phyloP scores from a whole-genome alignment of 2,113 vertebrate species.

The Eclectus roratus region DNA sequence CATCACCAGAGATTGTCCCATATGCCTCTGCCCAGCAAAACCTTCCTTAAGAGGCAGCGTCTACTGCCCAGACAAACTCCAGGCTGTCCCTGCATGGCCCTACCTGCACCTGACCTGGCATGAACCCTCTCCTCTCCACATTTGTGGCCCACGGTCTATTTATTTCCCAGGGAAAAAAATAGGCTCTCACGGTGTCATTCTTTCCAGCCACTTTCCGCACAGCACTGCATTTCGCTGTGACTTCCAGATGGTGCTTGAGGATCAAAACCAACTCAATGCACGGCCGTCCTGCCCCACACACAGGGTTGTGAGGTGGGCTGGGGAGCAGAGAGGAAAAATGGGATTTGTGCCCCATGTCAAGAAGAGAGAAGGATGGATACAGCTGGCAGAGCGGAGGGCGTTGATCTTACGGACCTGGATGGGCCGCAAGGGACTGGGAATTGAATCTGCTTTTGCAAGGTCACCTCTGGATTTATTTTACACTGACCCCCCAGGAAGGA shows the following conservation, averaged over 20 bases:
- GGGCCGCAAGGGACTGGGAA: background rate
- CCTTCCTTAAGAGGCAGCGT: background rate
- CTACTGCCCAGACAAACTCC: background rate
- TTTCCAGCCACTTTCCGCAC: slow-evolving; percentile 72
- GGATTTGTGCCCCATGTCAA: background rate
- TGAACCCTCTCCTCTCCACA: background rate
- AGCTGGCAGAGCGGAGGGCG: background rate
- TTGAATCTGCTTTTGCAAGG: background rate
- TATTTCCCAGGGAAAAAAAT: slow-evolving; percentile 69
- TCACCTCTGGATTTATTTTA: background rate
- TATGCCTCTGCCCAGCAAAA: background rate
- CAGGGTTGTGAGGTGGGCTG: background rate
- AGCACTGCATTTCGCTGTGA: slow-evolving; percentile 57
- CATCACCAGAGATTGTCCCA: background rate
- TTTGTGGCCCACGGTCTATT: slow-evolving; percentile 25
- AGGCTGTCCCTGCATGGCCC: background rate
- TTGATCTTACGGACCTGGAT: background rate
- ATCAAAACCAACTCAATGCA: background rate
- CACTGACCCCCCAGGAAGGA: background rate
- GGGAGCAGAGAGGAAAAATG: background rate
- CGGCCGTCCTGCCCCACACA: background rate
- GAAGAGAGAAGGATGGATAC: background rate
- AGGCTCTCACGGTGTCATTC: slow-evolving; percentile 61
- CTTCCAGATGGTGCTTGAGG: slow-evolving; percentile 61
- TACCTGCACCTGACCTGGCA: slow-evolving; percentile 51